phyloP scores from a whole-genome alignment of 2,888 invertebrate species.

The Empis stercorea region DNA sequence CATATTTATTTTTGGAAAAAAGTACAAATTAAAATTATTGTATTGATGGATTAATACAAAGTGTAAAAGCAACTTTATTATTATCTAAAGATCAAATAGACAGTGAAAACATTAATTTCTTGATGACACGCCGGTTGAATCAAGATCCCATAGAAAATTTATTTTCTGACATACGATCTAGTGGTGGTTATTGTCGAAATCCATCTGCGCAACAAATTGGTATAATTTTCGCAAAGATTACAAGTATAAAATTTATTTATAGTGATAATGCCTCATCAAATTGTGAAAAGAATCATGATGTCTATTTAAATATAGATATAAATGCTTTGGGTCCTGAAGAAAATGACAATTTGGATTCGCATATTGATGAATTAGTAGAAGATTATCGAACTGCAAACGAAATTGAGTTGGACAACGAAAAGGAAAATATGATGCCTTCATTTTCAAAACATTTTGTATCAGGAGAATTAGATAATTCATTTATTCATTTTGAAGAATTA shows the following conservation, averaged over 20 bases:
- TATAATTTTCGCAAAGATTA: not conserved
- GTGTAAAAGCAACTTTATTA: not conserved
- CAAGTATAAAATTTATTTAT: not conserved
- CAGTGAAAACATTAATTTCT: not conserved
- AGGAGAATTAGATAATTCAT: too few relatives aligned
- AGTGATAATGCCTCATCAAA: not conserved
- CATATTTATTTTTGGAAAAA: too few relatives aligned
- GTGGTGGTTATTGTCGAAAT: not conserved
- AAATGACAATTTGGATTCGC: not conserved
- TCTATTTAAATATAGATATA: not conserved
- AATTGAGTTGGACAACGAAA: too few relatives aligned
- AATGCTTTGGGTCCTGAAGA: not conserved
- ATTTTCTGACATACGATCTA: not conserved
- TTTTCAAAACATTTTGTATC: too few relatives aligned
- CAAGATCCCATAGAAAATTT: not conserved
- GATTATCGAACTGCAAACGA: too few relatives aligned
- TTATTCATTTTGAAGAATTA: too few relatives aligned
- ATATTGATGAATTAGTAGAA: not conserved
- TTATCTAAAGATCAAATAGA: not conserved
- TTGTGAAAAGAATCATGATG: not conserved
- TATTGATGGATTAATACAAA: not conserved
- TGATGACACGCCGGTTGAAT: not conserved
- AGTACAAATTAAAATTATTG: too few relatives aligned
- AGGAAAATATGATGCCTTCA: too few relatives aligned
- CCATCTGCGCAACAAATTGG: not conserved